A percentile compares a stretch with the other conserved stretches of the same genome.
phyloP scores from a whole-genome alignment of 2,113 vertebrate genomes.

The Phycodurus eques region DNA sequence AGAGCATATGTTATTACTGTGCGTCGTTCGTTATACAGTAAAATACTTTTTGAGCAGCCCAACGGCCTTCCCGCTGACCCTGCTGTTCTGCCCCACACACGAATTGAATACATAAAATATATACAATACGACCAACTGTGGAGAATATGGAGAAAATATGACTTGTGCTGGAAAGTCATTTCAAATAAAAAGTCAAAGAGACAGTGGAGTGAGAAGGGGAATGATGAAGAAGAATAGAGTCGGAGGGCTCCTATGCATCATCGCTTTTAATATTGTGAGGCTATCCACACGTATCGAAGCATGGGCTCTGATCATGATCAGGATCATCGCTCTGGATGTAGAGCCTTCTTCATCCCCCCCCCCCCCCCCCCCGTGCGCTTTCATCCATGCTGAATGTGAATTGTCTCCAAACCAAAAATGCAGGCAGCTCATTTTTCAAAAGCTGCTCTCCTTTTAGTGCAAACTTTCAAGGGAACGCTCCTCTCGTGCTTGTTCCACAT shows the following conservation, averaged over 20 bases:
- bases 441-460: constrained; percentile 17
- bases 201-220: constrained; percentile 6
- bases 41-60: constrained; percentile 14
- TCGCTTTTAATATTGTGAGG: constrained; percentile 36
- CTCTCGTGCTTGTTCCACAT: constrained; percentile 39
- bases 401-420: constrained; percentile 44
- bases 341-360: constrained; percentile 15
- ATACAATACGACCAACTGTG: constrained; percentile 19
- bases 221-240: constrained; percentile 26
- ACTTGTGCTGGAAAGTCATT: constrained; percentile 44
- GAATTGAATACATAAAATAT: constrained; percentile 32
- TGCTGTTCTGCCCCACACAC: constrained; percentile 34
- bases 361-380: constrained; percentile 7
- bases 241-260: constrained; percentile 20
- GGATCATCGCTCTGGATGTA: constrained; percentile 37
- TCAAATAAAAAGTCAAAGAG: constrained; percentile 22
- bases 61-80: constrained; percentile 45
- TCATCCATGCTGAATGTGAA: constrained; percentile 53
- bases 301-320: constrained; percentile 39
- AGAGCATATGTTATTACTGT: too few relatives aligned
- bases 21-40: too few relatives aligned
- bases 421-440: constrained; percentile 52
- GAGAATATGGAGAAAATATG: constrained; percentile 36
- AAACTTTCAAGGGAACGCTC: constrained; percentile 43
- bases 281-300: constrained; percentile 30